Conservation (phyloP, 1,140 invertebrate genomes). For the Cotesia vestalis region DNA sequence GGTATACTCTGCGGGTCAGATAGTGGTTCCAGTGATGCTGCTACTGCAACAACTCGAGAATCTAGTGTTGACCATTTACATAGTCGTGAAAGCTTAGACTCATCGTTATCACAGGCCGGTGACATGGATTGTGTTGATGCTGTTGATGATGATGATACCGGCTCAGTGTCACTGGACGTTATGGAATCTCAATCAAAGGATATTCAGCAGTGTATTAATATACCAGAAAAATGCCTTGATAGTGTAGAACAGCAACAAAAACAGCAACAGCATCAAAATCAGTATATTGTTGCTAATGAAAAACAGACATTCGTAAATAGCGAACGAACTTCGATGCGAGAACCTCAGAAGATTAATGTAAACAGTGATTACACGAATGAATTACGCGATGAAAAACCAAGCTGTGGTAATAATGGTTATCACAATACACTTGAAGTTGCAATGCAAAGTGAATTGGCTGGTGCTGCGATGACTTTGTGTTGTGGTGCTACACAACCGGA, state of each 20-base stretch:
- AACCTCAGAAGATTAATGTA: constrained; percentile 24
- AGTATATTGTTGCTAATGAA: constrained; percentile 22
- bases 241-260: constrained; percentile 23
- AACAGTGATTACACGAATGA: constrained; percentile 43
- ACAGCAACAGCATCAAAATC: constrained; percentile 11
- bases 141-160: constrained; percentile 53
- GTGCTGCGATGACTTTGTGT: constrained; percentile 62
- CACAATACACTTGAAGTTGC: constrained; percentile 39
- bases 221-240: constrained; percentile 12
- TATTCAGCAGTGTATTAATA: neutral
- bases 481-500: constrained; percentile 59
- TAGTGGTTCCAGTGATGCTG: constrained; percentile 65
- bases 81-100: constrained; percentile 76
- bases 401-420: constrained; percentile 30
- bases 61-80: constrained; percentile 65
- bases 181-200: constrained; percentile 43
- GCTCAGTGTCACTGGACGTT: constrained; percentile 48
- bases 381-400: constrained; percentile 36
- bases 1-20: constrained; percentile 81
- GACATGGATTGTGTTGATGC: constrained; percentile 61
- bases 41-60: constrained; percentile 57
- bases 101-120: constrained; percentile 66
- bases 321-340: neutral
- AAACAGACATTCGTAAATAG: constrained; percentile 20
- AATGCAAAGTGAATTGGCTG: constrained; percentile 54